Base-by-base conservation (phyloP, 2,888 invertebrate genomes). In the Mesochorus sp. region DNA sequence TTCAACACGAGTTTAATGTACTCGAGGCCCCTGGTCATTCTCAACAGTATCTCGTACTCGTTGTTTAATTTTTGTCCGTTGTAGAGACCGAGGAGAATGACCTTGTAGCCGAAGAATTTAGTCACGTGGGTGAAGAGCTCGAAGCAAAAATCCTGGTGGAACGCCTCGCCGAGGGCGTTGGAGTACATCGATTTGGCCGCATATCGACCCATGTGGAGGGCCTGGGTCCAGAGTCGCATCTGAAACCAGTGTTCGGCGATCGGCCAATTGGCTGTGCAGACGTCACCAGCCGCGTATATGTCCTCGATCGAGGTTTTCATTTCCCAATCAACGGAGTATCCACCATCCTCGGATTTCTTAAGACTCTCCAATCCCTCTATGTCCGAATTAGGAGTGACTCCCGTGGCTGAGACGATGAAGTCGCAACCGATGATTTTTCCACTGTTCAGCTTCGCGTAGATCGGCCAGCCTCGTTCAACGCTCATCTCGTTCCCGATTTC, bases 71-170 rank as follows among this genome's bases (percentile, higher is more conserved):
- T 96, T 91, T 99, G 99, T 0, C 96, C 98, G 92, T 99, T 99
- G 89, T 95, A 99, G 76, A 97, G 94, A 5, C 99, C 99, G 51
- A 99, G 92, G 61, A 99, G 92, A 17, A 99, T 94, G 1, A 99
- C 97, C 92, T 98, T 97, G 88, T 95, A 96, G 1, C 97, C 98
- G 92, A 98, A 99, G 83, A 99, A 95, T 80, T 94, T 95, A 0
- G 99, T 99, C 14, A 98, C 97, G 91, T 99, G 99, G 0, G 98
- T 95, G 88, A 99, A 99, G 34, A 99, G 91, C 92, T 99, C 99
- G 92, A 99, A 99, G 89, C 97, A 97, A 90, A 99, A 98, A 91
- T 99, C 99, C 91, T 96, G 96, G 70, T 95, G 91, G 10, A 96
- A 93, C 81, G 93, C 92, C 91, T 96, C 94, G 4, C 93, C 92